Evolutionary conservation across 2,797 vertebrate species (phyloP).

Genomic region (Labroides dimidiatus): DNA sequence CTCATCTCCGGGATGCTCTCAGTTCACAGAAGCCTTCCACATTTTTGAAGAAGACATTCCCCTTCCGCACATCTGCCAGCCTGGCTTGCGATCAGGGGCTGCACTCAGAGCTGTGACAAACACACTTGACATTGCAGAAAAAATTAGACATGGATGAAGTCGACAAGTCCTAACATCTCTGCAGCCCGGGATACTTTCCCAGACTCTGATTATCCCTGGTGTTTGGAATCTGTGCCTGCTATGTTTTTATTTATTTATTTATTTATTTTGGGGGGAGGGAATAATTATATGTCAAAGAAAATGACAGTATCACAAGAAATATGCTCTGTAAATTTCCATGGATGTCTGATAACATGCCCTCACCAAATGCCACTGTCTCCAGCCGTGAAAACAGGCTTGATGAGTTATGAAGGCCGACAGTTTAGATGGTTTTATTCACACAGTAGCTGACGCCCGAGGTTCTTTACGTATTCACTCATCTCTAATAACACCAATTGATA

Average conservation of each 20-base stretch:
- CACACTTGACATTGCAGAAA: slow-evolving; percentile 57
- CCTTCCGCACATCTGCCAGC: slow-evolving; percentile 62
- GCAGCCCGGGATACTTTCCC: slow-evolving; percentile 61
- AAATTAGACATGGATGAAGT: slow-evolving; percentile 61
- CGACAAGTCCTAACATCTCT: slow-evolving; percentile 63
- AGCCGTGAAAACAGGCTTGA: slow-evolving; percentile 36
- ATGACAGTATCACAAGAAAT: slow-evolving; percentile 52
- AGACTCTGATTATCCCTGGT: slow-evolving; percentile 61
- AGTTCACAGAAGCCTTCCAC: slow-evolving; percentile 42
- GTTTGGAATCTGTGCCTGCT: slow-evolving; percentile 32
- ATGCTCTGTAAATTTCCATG: slow-evolving; percentile 51
- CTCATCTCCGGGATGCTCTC: slow-evolving; percentile 20
- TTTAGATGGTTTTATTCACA: slow-evolving; percentile 45
- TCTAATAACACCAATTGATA: slow-evolving; percentile 59
- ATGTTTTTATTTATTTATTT: slow-evolving; percentile 12
- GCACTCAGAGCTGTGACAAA: slow-evolving; percentile 67
- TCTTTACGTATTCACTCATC: slow-evolving; percentile 52
- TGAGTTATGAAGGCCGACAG: slow-evolving; percentile 43
- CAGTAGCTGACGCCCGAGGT: slow-evolving; percentile 35
- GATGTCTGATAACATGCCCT: slow-evolving; percentile 54
- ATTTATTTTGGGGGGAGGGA: too few species aligned
- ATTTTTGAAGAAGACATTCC: slow-evolving; percentile 24
- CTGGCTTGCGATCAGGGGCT: slow-evolving; percentile 49
- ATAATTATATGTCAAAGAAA: slow-evolving; percentile 58
- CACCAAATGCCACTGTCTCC: slow-evolving; percentile 21